Evolutionary conservation across 2,113 vertebrate species (phyloP).

Genomic region (Brachypodius melanocephalos): DNA sequence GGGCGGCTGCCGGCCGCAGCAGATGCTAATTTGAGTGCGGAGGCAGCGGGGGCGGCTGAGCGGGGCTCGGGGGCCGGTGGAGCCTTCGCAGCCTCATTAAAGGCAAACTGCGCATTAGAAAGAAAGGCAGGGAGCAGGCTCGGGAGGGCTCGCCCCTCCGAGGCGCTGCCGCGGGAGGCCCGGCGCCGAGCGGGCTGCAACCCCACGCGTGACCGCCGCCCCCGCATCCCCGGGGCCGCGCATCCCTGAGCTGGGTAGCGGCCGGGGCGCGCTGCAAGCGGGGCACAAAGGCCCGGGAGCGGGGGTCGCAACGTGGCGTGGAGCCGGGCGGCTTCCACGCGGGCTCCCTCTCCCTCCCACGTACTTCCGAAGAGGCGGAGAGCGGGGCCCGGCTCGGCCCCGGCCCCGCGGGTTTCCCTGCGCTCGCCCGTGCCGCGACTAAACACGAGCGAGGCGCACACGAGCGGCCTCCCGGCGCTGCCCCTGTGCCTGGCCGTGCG

Average conservation of each 20-base stretch:
- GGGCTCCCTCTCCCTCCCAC: not conserved
- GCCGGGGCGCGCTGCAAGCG: not conserved
- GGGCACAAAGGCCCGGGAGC: not conserved
- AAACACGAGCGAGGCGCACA: not conserved
- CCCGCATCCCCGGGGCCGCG: not conserved
- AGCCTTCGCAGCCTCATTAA: not conserved
- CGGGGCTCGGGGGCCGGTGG: not conserved
- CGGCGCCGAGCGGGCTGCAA: not conserved
- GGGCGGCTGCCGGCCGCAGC: conserved; percentile 4
- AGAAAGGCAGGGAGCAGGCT: not conserved
- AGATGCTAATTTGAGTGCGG: conserved; percentile 36
- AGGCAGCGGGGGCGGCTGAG: not conserved
- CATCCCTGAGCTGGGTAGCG: not conserved
- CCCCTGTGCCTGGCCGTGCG: not conserved
- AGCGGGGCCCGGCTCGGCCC: not conserved
- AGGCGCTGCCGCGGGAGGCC: not conserved
- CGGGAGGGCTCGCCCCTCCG: not conserved
- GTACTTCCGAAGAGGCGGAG: not conserved
- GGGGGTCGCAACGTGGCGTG: not conserved
- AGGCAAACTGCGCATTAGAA: not conserved
- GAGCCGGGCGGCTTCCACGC: not conserved
- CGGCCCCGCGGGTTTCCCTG: not conserved
- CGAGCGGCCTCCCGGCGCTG: not conserved
- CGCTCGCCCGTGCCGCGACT: not conserved
- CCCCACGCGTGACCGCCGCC: not conserved